Conservation (phyloP, 2,888 invertebrate species). For the Papilio gigon region DNA sequence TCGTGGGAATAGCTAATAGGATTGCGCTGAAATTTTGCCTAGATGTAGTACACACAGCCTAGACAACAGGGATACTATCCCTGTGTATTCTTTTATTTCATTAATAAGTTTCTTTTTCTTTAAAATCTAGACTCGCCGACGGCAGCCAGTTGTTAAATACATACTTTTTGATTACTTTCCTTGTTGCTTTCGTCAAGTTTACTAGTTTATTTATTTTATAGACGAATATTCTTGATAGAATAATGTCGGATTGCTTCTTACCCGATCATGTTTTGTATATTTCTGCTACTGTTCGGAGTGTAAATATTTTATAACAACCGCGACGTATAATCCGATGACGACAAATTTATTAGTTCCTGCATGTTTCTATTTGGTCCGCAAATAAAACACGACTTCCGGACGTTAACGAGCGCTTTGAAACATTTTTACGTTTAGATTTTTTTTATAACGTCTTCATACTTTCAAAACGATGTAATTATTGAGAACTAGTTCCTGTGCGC, state of each 20-base stretch:
- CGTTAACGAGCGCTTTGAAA: conserved; percentile 30
- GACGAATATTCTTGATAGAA: neutral
- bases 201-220: neutral
- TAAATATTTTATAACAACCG: neutral
- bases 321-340: conserved; percentile 37
- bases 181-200: neutral
- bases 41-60: too few species aligned
- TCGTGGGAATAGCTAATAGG: too few species aligned
- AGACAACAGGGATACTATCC: too few species aligned
- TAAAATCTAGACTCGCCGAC: too few species aligned
- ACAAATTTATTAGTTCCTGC: conserved; percentile 56
- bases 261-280: neutral
- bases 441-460: conserved; percentile 16
- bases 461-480: conserved; percentile 7
- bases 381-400: conserved; percentile 51
- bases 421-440: conserved; percentile 3
- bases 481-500: neutral
- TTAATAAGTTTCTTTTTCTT: too few species aligned
- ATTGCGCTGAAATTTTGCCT: too few species aligned
- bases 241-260: neutral
- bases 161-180: neutral
- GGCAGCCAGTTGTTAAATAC: too few species aligned
- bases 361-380: conserved; percentile 49
- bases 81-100: too few species aligned
- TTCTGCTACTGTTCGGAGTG: neutral